Evolutionary conservation across 1,140 invertebrate species (phyloP), one percentile per base, ranked within the genome.

Genomic region (Pantala flavescens): DNA sequence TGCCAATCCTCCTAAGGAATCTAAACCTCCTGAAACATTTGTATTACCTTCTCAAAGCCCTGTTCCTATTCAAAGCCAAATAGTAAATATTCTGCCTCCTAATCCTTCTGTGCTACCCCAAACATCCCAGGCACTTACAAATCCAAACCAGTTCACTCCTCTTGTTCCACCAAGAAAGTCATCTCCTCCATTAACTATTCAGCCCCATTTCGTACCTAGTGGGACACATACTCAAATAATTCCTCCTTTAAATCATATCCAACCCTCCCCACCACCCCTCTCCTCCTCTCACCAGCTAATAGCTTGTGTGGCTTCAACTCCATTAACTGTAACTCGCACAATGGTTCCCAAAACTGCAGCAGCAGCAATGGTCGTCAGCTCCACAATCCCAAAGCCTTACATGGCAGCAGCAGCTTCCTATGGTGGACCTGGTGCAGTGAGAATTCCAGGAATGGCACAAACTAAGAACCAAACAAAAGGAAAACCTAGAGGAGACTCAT

Each of bases 391-490:
- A 3, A 63, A 63, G 49, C 49, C 49, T 3, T 63, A 19, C 49
- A 71, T 83, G 71, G 82, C 83, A 2, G 82, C 82, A 7, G 81
- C 83, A n/a, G 82, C 82, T 24, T 36, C 28, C 28, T 74, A 83
- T 16, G 83, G 84, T 74, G 81, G 80, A 24, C 79, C 82, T 1
- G 81, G 80, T 28, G 80, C 82, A 2, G 80, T 82, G n/a, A 83
- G 84, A 49, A 82, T 84, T 14, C 82, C 81, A 5, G 81, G 83
- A 2, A 80, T 82, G 0, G 81, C 82, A 19, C 82, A 81, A 43
- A 81, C 49, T 19, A 63, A 63, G 49, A 21, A 16, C 14, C 49
- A 16, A 19, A 21, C 49, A 5, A 63, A 63, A 21, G 49, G 49
- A 21, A 63, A 63, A 63, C n/a, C 49, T 7, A 16, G 49, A 21